Base-by-base conservation (phyloP, 2,797 vertebrate species). In the Etheostoma perlongum region DNA sequence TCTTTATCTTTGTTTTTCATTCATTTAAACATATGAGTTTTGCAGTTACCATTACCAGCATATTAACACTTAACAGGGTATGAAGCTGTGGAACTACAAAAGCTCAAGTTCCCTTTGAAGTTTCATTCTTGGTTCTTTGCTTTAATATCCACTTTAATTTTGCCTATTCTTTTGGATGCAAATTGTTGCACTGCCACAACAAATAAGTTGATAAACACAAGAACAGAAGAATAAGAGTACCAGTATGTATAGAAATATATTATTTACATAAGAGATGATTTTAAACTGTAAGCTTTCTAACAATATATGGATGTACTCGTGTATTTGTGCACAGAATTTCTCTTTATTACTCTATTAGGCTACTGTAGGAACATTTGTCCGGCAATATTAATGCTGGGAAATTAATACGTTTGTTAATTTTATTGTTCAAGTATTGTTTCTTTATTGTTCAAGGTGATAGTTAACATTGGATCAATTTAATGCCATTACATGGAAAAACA, bases 21-120 rank as follows among this genome's bases (percentile, higher is more conserved):
- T 60, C 14, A 48, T 77, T 67, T 52, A 52, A 47, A 52, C 67
- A 27, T 48, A 40, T 13, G 54, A 57, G 42, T 55, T 77, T 47
- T 68, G 65, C 67, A 78, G 75, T 83, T 72, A 79, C 66, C 74
- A 82, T 74, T n/a, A 53, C 64, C 27, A 77, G 48, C 59, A 75
- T 69, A 66, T 54, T 76, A 77, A 78, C 67, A 78, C 72, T 72
- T 83, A 69, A 77, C 52, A 72, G 67, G 40, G 63, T 67, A 58
- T 68, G 58, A 48, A 19, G 21, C 42, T 30, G 60, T 65, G 78
- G 67, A 74, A 67, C 18, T 52, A 78, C 61, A 67, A 52, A 40
- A 72, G 61, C 40, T 25, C 33, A 48, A 64, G 59, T 48, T 78
- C 62, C 71, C 72, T 85, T 89, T 91, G 85, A 89, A 85, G 82